These are phyloP conservation scores for Leptodirus hochenwartii DNA, from an alignment of 2,888 invertebrate genomes.

Conservation along the genomic window DNA sequence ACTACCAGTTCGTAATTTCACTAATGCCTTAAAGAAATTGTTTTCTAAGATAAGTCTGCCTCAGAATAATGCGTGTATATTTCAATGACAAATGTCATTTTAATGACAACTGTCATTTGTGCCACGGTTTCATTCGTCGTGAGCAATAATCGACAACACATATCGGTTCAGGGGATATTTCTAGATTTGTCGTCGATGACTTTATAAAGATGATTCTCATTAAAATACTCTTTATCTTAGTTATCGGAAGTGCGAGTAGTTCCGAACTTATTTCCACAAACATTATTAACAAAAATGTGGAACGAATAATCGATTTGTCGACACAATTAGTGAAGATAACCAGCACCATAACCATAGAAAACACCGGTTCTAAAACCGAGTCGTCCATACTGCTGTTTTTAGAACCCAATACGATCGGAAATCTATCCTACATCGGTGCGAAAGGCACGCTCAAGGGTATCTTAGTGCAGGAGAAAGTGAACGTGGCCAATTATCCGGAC, in stretches of 20 bases:
- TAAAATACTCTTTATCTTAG: not conserved
- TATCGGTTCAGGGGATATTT: too few relatives aligned
- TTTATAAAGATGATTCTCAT: not conserved
- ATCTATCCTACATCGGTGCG: constrained; percentile 58
- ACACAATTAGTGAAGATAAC: constrained; percentile 77
- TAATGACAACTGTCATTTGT: too few relatives aligned
- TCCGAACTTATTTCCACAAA: constrained; percentile 33
- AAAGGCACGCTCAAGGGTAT: constrained; percentile 43
- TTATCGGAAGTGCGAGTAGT: constrained; percentile 6
- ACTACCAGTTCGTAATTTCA: too few relatives aligned
- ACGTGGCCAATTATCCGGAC: constrained; percentile 30
- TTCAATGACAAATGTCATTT: too few relatives aligned
- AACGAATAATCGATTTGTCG: constrained; percentile 69
- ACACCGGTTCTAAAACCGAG: constrained; percentile 54
- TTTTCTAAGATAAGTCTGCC: too few relatives aligned
- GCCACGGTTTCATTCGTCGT: too few relatives aligned
- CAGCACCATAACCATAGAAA: constrained; percentile 66
- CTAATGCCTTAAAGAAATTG: too few relatives aligned
- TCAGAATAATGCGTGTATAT: too few relatives aligned
- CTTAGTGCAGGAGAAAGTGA: constrained; percentile 27
- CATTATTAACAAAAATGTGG: constrained; percentile 58
- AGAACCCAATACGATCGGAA: constrained; percentile 40
- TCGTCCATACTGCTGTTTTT: constrained; percentile 52
- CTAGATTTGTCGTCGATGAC: too few relatives aligned
- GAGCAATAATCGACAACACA: too few relatives aligned